Evolutionary conservation across 2,113 vertebrate species (phyloP).

Genomic region (Cheirogaleus medius): DNA sequence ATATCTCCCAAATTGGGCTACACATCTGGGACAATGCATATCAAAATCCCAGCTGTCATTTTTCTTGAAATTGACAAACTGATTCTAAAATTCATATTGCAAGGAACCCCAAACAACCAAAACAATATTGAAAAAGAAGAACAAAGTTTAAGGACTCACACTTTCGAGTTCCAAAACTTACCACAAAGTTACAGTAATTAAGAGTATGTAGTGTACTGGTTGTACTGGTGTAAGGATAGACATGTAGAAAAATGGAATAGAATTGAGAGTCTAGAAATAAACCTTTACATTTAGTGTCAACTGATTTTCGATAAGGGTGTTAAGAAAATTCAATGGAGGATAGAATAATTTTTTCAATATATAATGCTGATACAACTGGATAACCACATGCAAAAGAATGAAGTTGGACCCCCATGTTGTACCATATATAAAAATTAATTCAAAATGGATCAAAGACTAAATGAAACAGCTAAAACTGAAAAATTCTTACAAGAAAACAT

Average conservation of each 20-base stretch:
- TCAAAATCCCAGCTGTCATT: not conserved
- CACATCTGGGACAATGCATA: not conserved
- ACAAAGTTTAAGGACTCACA: not conserved
- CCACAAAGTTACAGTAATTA: not conserved
- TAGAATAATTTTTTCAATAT: not conserved
- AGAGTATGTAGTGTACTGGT: not conserved
- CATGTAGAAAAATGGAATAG: not conserved
- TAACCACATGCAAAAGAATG: not conserved
- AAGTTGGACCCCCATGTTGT: not conserved
- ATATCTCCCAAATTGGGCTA: not conserved
- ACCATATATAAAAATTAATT: not conserved
- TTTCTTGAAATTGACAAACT: not conserved
- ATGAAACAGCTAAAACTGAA: not conserved
- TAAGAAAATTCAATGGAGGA: not conserved
- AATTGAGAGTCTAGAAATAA: not conserved
- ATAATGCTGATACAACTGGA: not conserved
- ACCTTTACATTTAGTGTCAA: not conserved
- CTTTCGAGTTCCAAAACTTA: not conserved
- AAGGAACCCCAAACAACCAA: not conserved
- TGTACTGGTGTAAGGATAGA: not conserved
- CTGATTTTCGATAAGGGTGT: not conserved
- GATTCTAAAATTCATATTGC: not conserved
- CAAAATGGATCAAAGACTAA: not conserved
- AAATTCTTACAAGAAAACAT: conserved; percentile 3
- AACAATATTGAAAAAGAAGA: not conserved